Conservation (phyloP, 2,113 vertebrate genomes). For the Ailurus styani region DNA sequence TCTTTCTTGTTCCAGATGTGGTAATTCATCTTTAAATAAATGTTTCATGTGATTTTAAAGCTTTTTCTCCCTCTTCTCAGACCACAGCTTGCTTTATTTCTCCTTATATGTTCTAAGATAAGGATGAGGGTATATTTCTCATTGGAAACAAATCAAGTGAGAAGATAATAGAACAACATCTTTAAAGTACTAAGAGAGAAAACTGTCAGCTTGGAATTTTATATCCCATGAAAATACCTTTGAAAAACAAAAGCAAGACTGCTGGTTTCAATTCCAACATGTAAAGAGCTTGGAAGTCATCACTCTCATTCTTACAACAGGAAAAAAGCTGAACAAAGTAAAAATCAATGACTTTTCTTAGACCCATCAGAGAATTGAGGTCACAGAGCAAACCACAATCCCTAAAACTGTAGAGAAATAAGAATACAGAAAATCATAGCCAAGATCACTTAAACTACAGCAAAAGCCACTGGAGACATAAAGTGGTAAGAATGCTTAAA, state of each 20-base stretch:
- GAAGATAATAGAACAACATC: neutral
- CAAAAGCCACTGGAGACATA: neutral
- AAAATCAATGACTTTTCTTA: neutral
- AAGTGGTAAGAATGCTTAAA: neutral
- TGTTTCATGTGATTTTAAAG: conserved; percentile 32
- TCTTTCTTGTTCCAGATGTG: conserved; percentile 5
- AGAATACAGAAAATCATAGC: neutral
- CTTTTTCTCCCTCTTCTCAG: conserved; percentile 7
- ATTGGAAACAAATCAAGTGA: conserved; percentile 29
- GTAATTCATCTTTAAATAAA: conserved; percentile 61
- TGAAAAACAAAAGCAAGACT: conserved; percentile 16
- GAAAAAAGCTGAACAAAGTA: neutral
- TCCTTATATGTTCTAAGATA: conserved; percentile 37
- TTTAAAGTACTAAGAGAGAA: neutral
- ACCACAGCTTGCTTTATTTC: conserved; percentile 38
- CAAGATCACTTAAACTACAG: neutral
- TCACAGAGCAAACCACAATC: neutral
- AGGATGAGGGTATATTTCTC: conserved; percentile 35
- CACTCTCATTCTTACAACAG: neutral
- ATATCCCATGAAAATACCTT: conserved; percentile 35
- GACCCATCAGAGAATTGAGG: neutral
- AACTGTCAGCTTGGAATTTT: conserved; percentile 39
- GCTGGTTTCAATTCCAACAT: neutral
- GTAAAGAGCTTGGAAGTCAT: neutral
- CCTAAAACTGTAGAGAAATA: neutral